Conservation (phyloP, 2,113 vertebrate species). For the Morone chrysops region DNA sequence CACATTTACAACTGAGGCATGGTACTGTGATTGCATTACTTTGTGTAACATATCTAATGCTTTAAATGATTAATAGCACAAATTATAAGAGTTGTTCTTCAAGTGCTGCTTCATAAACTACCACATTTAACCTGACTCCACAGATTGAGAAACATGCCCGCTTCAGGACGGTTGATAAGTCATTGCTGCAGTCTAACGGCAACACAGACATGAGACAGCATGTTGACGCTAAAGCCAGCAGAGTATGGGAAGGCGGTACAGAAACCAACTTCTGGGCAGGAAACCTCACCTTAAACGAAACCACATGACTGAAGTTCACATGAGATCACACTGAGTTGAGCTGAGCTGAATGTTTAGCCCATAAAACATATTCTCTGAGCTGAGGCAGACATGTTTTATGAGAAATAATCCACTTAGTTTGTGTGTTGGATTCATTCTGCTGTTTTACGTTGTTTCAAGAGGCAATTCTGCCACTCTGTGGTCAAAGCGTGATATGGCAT, state of each 20-base stretch:
- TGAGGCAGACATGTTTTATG: background rate
- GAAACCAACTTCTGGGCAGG: background rate
- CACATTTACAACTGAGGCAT: too few species aligned
- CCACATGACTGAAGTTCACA: slow-evolving; percentile 1
- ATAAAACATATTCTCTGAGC: background rate
- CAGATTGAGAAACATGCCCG: background rate
- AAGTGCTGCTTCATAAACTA: background rate
- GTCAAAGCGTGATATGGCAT: background rate
- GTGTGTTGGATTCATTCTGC: background rate
- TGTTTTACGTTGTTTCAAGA: accelerated
- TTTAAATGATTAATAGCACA: background rate
- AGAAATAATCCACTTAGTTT: background rate
- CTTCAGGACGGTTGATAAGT: background rate
- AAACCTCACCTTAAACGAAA: slow-evolving; percentile 5
- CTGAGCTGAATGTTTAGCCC: background rate
- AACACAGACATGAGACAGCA: background rate
- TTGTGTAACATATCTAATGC: background rate
- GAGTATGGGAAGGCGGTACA: background rate
- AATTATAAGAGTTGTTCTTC: background rate
- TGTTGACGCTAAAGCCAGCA: background rate
- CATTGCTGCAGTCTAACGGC: background rate
- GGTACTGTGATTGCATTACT: background rate
- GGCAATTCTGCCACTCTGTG: slow-evolving; percentile 26
- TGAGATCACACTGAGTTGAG: background rate
- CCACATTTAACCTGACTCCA: background rate